Percentiles rank a stretch among this genome's conserved stretches.
Conservation (phyloP, 2,888 invertebrate species). For the Anarsia innoxiella region DNA sequence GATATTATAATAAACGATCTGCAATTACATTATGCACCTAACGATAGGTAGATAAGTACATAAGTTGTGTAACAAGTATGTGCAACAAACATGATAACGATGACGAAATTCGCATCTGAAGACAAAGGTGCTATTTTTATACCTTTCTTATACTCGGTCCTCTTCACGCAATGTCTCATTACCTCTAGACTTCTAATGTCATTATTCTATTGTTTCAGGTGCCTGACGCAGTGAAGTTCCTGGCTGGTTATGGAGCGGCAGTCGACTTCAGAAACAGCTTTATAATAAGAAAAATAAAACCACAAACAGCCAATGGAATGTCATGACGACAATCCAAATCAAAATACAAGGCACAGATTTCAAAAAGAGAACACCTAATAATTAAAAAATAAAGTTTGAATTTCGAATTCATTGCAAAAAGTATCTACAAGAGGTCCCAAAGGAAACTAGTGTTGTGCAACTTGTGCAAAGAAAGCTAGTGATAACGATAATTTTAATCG, state of each 20-base stretch:
- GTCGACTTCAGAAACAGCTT: slow-evolving; percentile 41
- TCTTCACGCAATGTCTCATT: slow-evolving; percentile 3
- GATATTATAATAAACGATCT: no score
- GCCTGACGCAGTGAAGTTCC: slow-evolving; percentile 56
- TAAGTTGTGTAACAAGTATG: no score
- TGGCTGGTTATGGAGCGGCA: slow-evolving; percentile 62
- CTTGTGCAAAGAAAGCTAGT: slow-evolving; percentile 35
- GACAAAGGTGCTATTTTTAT: no score
- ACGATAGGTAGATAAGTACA: no score
- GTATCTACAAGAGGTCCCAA: background rate
- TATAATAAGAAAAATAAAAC: background rate
- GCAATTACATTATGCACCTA: no score
- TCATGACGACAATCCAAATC: background rate
- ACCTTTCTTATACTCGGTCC: slow-evolving; percentile 2
- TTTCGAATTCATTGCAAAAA: slow-evolving; percentile 13
- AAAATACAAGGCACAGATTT: slow-evolving; percentile 1
- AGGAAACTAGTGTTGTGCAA: slow-evolving; percentile 45
- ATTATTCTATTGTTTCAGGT: slow-evolving; percentile 58
- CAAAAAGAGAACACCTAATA: background rate
- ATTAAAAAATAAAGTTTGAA: slow-evolving; percentile 1
- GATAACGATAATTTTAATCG: slow-evolving; percentile 47
- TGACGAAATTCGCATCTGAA: no score
- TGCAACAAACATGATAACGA: no score
- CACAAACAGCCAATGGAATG: slow-evolving; percentile 1
- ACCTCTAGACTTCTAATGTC: slow-evolving; percentile 27